These are phyloP conservation scores for Notodonta dromedarius DNA, from an alignment of 2,888 invertebrate genomes.

Conservation along the genomic window DNA sequence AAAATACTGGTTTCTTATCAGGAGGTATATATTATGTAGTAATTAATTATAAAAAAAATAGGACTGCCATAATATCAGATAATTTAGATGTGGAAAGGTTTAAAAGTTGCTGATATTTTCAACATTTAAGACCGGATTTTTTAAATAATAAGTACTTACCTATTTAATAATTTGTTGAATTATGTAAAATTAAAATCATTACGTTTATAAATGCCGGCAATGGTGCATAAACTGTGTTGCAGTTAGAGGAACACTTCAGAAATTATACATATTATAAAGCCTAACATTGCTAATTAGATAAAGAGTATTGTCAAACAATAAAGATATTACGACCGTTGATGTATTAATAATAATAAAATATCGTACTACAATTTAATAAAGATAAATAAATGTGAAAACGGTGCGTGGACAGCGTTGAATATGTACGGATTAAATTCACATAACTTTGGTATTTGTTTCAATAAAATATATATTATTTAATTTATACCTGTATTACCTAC, in stretches of 20 bases:
- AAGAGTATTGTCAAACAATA: conserved; percentile 25
- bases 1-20: not conserved
- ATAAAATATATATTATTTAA: too few relatives aligned
- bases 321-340: conserved; percentile 36
- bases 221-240: conserved; percentile 28
- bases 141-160: too few relatives aligned
- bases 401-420: conserved; percentile 31
- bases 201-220: conserved; percentile 15
- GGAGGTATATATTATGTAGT: too few relatives aligned
- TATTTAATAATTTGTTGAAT: too few relatives aligned
- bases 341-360: conserved; percentile 35
- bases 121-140: too few relatives aligned
- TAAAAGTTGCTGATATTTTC: too few relatives aligned
- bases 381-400: conserved; percentile 22
- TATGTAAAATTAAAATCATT: not conserved
- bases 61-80: too few relatives aligned
- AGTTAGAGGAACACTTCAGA: conserved; percentile 20
- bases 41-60: too few relatives aligned
- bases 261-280: conserved; percentile 32
- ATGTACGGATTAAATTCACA: too few relatives aligned
- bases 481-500: too few relatives aligned
- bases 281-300: conserved; percentile 40
- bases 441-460: too few relatives aligned
- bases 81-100: too few relatives aligned
- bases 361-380: conserved; percentile 31